Conservation (phyloP, 92 coral and sea anemone genomes). For the Nematostella vectensis region DNA sequence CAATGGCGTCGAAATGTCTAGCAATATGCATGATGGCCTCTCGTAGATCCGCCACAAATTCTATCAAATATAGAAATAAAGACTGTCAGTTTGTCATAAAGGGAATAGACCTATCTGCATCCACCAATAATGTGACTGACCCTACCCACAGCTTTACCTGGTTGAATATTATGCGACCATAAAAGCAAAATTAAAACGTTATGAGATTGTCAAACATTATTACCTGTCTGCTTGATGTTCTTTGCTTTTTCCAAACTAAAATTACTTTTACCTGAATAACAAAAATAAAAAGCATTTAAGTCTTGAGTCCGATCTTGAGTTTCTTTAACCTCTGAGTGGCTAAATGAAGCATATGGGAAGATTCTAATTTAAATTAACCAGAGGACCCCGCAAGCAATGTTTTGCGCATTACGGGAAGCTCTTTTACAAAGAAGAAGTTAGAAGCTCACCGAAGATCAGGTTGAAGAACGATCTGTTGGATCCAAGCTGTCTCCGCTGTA, state of each 20-base stretch:
- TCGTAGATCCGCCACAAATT: slow-evolving; percentile 84
- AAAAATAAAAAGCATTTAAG: not conserved
- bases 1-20: slow-evolving; percentile 91
- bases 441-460: slow-evolving; percentile 63
- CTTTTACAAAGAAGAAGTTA: not conserved
- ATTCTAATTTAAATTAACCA: no score
- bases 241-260: slow-evolving; percentile 78
- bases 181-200: no score
- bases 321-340: no score
- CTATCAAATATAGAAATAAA: slow-evolving; percentile 22
- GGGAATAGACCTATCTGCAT: not conserved
- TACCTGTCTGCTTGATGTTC: slow-evolving; percentile 95
- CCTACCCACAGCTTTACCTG: not conserved
- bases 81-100: no score
- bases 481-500: slow-evolving; percentile 53
- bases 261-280: slow-evolving; percentile 65
- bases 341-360: no score
- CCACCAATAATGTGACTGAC: not conserved
- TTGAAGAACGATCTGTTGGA: slow-evolving; percentile 71
- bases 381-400: no score
- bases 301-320: not conserved
- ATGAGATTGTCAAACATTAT: not conserved
- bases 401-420: no score
- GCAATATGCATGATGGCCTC: slow-evolving; percentile 95
- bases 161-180: no score